These are phyloP conservation scores for Nematostella vectensis DNA, from an alignment of 92 coral and sea anemone genomes.

Conservation along the genomic window DNA sequence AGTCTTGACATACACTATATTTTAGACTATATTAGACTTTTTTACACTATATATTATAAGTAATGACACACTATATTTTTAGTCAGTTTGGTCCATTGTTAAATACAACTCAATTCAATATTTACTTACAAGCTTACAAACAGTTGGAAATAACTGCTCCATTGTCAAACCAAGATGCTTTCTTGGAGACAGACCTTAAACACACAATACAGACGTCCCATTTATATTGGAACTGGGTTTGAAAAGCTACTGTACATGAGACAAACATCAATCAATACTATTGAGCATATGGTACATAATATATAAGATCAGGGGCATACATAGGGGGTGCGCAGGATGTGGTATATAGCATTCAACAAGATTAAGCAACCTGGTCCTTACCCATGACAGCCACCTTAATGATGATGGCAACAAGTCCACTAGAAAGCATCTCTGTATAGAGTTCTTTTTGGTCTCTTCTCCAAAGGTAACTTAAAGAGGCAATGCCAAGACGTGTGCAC, in stretches of 20 bases:
- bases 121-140: conserved; percentile 65
- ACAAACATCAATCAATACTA: too few species aligned
- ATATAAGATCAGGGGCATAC: too few species aligned
- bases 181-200: conserved; percentile 62
- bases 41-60: too few species aligned
- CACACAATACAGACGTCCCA: neutral
- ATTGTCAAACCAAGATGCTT: conserved; percentile 78
- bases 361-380: too few species aligned
- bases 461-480: conserved; percentile 86
- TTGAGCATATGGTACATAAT: too few species aligned
- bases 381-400: conserved; percentile 97
- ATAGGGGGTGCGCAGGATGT: neutral
- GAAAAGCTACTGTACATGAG: too few species aligned
- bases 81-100: too few species aligned
- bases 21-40: too few species aligned
- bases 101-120: too few species aligned
- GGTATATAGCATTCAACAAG: neutral
- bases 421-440: conserved; percentile 76
- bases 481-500: conserved; percentile 69
- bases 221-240: too few species aligned
- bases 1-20: too few species aligned
- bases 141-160: conserved; percentile 54
- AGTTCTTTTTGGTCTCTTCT: conserved; percentile 77
- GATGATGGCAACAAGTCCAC: conserved; percentile 70
- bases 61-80: too few species aligned